Evolutionary conservation across 1,140 invertebrate species (phyloP).

Genomic region (Octopus bimaculoides): DNA sequence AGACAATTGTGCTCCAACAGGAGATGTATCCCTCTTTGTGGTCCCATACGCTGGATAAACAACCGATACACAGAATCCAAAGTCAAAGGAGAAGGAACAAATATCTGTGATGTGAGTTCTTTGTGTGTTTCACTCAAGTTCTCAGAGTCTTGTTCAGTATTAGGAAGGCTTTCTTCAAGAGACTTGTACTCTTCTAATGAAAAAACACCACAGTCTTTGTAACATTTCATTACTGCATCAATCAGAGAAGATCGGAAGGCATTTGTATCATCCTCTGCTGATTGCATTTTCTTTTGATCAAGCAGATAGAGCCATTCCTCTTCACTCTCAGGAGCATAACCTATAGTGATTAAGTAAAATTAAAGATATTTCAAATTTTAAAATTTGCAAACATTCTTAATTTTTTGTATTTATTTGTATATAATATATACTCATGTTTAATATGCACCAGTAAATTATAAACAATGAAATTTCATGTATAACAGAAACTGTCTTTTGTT

Average conservation of each 20-base stretch:
- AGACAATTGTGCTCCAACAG: not conserved
- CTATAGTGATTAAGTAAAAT: constrained; percentile 16
- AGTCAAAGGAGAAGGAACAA: not conserved
- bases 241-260: not conserved
- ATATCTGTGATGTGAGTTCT: not conserved
- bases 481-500: too few species aligned
- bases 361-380: too few species aligned
- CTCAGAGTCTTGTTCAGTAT: not conserved
- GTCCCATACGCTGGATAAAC: not conserved
- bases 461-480: too few species aligned
- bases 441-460: too few species aligned
- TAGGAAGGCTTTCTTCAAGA: not conserved
- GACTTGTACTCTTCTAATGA: not conserved
- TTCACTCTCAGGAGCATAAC: constrained; percentile 20
- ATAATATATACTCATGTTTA: too few species aligned
- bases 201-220: not conserved
- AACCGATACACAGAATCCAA: not conserved
- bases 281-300: not conserved
- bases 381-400: too few species aligned
- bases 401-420: too few species aligned
- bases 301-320: constrained; percentile 24
- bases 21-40: not conserved
- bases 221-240: not conserved
- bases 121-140: not conserved
- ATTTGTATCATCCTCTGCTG: not conserved